Percentiles rank a stretch among this genome's conserved stretches.
Conservation (phyloP, 2,888 invertebrate species). For the Dascillus cervinus region DNA sequence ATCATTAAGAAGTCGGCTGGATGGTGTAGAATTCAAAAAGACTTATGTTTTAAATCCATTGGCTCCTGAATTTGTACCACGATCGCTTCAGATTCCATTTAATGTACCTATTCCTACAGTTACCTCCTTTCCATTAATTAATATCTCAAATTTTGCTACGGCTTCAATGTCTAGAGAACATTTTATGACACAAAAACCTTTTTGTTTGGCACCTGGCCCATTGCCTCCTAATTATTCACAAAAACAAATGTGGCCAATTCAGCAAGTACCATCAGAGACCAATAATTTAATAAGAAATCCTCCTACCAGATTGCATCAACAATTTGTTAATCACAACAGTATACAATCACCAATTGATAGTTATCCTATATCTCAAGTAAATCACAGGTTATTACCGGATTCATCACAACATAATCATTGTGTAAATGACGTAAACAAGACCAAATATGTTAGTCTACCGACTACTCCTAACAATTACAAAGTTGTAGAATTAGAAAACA, state of each 20-base stretch:
- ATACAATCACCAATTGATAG: not conserved
- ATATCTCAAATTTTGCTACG: too few species aligned
- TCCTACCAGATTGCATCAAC: too few species aligned
- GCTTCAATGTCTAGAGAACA: slow-evolving; percentile 3
- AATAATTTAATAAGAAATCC: not conserved
- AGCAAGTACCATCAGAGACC: not conserved
- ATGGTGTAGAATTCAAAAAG: slow-evolving; percentile 66
- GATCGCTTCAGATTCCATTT: slow-evolving; percentile 46
- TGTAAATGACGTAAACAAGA: not conserved
- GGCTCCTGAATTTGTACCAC: slow-evolving; percentile 72
- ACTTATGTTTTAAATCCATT: slow-evolving; percentile 73
- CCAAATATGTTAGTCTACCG: too few species aligned
- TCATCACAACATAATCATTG: not conserved
- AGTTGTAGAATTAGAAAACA: not conserved
- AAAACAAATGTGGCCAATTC: not conserved
- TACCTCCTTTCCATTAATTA: too few species aligned
- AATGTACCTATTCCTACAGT: slow-evolving; percentile 36
- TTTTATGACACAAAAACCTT: not conserved
- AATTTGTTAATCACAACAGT: too few species aligned
- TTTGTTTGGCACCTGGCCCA: not conserved
- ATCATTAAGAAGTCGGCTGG: slow-evolving; percentile 57
- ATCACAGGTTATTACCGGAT: not conserved
- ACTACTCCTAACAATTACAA: not conserved
- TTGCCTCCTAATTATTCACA: not conserved
- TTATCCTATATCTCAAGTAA: not conserved